Evolutionary conservation across 1,140 invertebrate genomes (phyloP).

Genomic region (Ostrea denselamellosa): DNA sequence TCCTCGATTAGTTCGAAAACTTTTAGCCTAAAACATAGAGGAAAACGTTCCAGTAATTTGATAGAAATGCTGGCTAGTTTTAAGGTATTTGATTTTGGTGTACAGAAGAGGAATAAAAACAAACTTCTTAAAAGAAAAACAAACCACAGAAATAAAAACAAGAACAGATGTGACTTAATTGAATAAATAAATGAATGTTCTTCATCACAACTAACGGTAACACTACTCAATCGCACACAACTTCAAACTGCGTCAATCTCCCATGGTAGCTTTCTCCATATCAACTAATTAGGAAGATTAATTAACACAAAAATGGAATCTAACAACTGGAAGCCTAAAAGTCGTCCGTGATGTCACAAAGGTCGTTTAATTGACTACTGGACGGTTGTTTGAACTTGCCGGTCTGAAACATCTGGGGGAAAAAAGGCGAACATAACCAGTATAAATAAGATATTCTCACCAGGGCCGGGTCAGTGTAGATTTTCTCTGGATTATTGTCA

Average conservation of each 20-base stretch:
- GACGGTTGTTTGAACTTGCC: background rate
- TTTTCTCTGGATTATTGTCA: background rate
- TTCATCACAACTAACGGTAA: background rate
- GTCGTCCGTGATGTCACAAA: background rate
- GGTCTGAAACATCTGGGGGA: background rate
- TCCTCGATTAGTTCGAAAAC: background rate
- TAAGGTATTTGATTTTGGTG: background rate
- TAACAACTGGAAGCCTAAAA: slow-evolving; percentile 8
- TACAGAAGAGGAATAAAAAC: background rate
- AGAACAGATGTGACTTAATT: slow-evolving; percentile 4
- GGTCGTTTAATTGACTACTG: slow-evolving; percentile 23
- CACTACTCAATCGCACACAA: background rate
- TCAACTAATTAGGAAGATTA: slow-evolving; percentile 33
- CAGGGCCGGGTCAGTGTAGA: background rate
- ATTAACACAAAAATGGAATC: slow-evolving; percentile 16
- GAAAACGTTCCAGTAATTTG: background rate
- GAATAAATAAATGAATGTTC: background rate
- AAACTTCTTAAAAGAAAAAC: background rate
- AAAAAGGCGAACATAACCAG: background rate
- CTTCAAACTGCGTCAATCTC: slow-evolving; percentile 5
- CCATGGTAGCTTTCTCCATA: background rate
- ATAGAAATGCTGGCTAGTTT: no score
- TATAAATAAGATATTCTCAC: slow-evolving; percentile 9
- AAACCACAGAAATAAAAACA: slow-evolving; percentile 3
- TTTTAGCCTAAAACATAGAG: background rate